Percentiles rank a stretch among this genome's conserved stretches.
Evolutionary conservation across 2,797 vertebrate genomes (phyloP).

Genomic region (Darevskia nairensis): DNA sequence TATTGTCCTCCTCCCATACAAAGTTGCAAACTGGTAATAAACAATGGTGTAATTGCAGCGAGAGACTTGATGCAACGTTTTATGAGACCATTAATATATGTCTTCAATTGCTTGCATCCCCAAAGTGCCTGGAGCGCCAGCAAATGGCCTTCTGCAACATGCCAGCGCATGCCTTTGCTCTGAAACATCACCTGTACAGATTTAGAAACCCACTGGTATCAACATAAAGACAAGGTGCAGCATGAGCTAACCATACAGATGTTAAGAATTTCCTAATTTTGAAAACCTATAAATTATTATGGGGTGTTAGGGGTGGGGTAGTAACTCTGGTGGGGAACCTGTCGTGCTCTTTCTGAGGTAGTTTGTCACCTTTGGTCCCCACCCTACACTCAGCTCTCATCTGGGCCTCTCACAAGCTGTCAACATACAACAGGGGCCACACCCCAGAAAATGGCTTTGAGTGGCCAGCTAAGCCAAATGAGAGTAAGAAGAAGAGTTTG

Average conservation of each 20-base stretch:
- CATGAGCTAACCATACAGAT: not conserved
- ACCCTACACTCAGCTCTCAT: too few species aligned
- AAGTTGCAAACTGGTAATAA: conserved; percentile 7
- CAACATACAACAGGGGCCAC: too few species aligned
- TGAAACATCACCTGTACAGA: conserved; percentile 40
- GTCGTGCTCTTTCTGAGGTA: too few species aligned
- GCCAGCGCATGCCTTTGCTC: conserved; percentile 1
- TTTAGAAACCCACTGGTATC: conserved; percentile 24
- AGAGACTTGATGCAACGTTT: conserved; percentile 29
- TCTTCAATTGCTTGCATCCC: conserved; percentile 14
- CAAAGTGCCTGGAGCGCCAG: not conserved
- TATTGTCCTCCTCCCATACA: not conserved
- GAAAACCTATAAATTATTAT: not conserved
- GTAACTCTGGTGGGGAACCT: too few species aligned
- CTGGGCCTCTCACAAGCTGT: too few species aligned
- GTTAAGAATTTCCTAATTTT: not conserved
- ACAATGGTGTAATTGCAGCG: conserved; percentile 20
- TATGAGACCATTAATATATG: conserved; percentile 23
- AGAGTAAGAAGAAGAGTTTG: too few species aligned
- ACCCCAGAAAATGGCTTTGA: too few species aligned
- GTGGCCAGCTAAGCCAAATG: too few species aligned
- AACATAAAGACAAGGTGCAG: conserved; percentile 38
- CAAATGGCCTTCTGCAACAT: conserved; percentile 17
- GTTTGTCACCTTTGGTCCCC: too few species aligned
- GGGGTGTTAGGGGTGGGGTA: not conserved